These are phyloP conservation scores for Periophthalmodon schlosseri DNA, from an alignment of 2,113 vertebrate genomes.

Conservation along the genomic window DNA sequence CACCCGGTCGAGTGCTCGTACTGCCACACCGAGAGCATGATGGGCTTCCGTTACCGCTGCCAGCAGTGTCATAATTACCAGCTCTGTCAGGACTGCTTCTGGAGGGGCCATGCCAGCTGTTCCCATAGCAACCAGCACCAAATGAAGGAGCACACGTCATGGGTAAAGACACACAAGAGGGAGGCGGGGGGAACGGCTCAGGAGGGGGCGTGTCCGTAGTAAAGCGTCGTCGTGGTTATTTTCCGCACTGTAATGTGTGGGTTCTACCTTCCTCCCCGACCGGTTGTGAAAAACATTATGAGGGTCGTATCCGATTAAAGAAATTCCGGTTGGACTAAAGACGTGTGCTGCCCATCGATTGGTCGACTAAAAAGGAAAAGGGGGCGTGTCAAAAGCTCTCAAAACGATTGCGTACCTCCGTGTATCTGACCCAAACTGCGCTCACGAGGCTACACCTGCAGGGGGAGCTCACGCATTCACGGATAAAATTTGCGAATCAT, in stretches of 20 bases:
- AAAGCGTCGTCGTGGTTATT: slow-evolving; percentile 52
- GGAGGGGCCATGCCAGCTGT: slow-evolving; percentile 97
- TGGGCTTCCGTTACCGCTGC: slow-evolving; percentile 99
- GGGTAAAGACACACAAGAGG: slow-evolving; percentile 84
- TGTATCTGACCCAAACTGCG: no score
- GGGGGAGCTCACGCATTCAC: no score
- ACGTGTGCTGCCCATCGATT: no score
- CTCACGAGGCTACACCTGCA: no score
- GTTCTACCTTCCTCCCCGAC: background rate
- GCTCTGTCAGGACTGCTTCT: slow-evolving; percentile 99
- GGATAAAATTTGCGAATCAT: no score
- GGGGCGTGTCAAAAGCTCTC: no score
- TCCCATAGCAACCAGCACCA: slow-evolving; percentile 99
- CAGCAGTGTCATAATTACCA: slow-evolving; percentile 99
- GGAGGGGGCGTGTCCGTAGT: slow-evolving; percentile 57
- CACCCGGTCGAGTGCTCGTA: slow-evolving; percentile 98
- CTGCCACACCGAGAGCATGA: slow-evolving; percentile 99
- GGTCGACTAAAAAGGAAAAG: no score
- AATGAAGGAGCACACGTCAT: slow-evolving; percentile 99
- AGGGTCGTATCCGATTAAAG: no score
- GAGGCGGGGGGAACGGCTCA: slow-evolving; percentile 16
- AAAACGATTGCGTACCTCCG: no score
- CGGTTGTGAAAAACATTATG: background rate
- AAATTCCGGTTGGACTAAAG: no score
- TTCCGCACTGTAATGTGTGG: slow-evolving; percentile 23